These are phyloP conservation scores for Myripristis jacobus DNA, from an alignment of 2,797 vertebrate species.

Conservation along the genomic window DNA sequence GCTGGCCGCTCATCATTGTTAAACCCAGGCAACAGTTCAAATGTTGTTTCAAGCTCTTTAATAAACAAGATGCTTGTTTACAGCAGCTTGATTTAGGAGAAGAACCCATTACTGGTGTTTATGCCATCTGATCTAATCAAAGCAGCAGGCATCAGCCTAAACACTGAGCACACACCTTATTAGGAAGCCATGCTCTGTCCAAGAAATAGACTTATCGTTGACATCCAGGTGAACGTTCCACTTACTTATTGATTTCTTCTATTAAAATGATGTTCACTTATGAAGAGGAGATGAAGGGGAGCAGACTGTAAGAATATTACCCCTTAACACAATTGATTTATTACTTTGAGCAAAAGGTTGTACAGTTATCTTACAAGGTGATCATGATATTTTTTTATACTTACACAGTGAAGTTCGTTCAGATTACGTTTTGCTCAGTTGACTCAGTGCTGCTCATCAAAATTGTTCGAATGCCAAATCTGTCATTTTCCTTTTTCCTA, in stretches of 20 bases:
- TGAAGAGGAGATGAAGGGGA: not conserved
- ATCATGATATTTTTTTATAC: not conserved
- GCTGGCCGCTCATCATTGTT: not conserved
- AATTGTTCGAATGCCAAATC: not conserved
- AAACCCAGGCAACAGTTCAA: not conserved
- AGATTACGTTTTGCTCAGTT: not conserved
- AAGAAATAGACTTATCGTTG: not conserved
- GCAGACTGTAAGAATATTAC: not conserved
- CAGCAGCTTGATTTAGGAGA: not conserved
- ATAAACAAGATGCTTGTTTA: not conserved
- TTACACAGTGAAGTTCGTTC: conserved; percentile 4
- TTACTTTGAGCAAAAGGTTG: not conserved
- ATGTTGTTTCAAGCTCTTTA: not conserved
- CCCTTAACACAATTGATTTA: not conserved
- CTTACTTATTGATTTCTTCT: not conserved
- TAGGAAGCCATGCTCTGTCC: not conserved
- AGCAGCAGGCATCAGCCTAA: not conserved
- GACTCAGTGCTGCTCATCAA: not conserved
- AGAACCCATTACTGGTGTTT: not conserved
- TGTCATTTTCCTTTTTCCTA: conserved; percentile 49
- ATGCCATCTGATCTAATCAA: not conserved
- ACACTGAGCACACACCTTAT: not conserved
- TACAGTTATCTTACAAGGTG: not conserved
- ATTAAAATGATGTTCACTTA: not conserved
- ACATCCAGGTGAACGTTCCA: not conserved